Percentiles rank a stretch among this genome's conserved stretches.
Conservation (phyloP, 2,888 invertebrate species). For the Pristionchus mayeri region DNA sequence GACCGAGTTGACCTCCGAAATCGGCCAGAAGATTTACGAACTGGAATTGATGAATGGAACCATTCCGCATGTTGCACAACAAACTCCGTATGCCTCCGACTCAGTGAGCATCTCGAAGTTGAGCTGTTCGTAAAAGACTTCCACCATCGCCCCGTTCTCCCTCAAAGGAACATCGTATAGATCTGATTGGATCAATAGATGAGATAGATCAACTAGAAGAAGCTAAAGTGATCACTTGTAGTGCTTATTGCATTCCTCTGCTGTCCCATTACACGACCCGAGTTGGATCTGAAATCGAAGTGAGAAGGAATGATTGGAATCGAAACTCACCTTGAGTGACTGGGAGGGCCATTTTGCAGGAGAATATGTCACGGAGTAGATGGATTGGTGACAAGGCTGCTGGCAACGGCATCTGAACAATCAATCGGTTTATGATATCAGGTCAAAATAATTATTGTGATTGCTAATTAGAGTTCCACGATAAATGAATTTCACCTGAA, state of each 20-base stretch:
- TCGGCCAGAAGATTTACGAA: slow-evolving; percentile 56
- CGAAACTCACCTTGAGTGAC: slow-evolving; percentile 58
- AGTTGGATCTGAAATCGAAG: slow-evolving; percentile 65
- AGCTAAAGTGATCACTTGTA: slow-evolving; percentile 65
- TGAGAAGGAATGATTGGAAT: too few species aligned
- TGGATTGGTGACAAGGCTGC: slow-evolving; percentile 73
- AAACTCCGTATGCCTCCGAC: slow-evolving; percentile 74
- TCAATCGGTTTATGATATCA: too few species aligned
- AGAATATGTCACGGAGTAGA: slow-evolving; percentile 70
- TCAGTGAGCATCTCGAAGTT: slow-evolving; percentile 75
- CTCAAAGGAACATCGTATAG: too few species aligned
- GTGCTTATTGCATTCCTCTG: slow-evolving; percentile 72
- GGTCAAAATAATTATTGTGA: too few species aligned
- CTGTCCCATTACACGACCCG: slow-evolving; percentile 72
- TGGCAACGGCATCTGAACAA: slow-evolving; percentile 66
- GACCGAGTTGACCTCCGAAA: slow-evolving; percentile 62
- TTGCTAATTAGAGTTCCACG: too few species aligned
- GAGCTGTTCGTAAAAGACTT: slow-evolving; percentile 75
- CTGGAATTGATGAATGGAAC: background rate
- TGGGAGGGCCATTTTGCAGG: slow-evolving; percentile 74
- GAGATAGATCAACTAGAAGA: background rate
- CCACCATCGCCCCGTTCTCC: slow-evolving; percentile 75
- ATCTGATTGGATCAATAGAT: slow-evolving; percentile 45
- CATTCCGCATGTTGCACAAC: background rate
- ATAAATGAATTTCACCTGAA: slow-evolving; percentile 19